phyloP scores from a whole-genome alignment of 2,113 vertebrate genomes.

The Mastomys natalensis region DNA sequence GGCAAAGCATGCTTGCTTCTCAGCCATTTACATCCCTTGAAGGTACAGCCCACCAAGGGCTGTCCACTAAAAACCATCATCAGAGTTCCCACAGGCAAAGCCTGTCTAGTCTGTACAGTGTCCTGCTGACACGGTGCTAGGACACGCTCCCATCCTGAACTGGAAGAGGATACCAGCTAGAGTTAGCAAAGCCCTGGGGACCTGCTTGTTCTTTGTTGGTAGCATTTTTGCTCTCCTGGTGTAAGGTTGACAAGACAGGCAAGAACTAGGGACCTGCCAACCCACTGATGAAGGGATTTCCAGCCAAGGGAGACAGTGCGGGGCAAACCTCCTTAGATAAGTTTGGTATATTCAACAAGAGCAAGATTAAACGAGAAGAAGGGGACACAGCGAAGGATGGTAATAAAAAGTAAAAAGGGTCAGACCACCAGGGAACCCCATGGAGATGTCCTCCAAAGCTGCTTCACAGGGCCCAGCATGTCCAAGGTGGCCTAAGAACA shows the following conservation, averaged over 20 bases:
- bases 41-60: neutral
- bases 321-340: neutral
- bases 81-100: accelerated
- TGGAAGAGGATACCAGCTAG: neutral
- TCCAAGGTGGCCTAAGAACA: neutral
- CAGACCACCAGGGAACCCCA: neutral
- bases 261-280: neutral
- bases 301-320: neutral
- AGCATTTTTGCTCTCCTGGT: neutral
- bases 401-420: neutral
- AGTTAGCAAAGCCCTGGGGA: neutral
- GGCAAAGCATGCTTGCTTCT: neutral
- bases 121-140: accelerated
- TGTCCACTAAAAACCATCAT: neutral
- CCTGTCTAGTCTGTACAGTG: accelerated
- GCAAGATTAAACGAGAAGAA: neutral
- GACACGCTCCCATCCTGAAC: neutral
- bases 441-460: accelerated
- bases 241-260: neutral
- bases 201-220: neutral
- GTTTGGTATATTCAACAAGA: neutral
- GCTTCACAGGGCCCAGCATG: accelerated
- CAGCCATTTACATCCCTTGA: neutral
- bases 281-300: neutral
- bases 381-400: neutral